Conservation (phyloP, 1,140 invertebrate species). For the Eufriesea mexicana region DNA sequence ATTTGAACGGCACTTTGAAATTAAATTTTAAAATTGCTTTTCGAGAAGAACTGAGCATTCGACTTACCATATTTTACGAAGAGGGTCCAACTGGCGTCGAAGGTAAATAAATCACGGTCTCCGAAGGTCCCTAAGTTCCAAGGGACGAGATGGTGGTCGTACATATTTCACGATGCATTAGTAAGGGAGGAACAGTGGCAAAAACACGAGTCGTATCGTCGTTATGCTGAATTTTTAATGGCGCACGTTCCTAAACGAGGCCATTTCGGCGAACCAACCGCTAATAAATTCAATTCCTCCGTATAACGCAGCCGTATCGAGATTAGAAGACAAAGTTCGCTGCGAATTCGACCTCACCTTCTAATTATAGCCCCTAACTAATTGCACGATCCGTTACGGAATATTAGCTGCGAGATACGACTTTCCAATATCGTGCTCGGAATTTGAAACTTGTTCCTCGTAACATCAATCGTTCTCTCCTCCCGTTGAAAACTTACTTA, state of each 20-base stretch:
- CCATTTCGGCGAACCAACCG: neutral
- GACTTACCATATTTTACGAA: too few species aligned
- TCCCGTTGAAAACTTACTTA: neutral
- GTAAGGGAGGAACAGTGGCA: too few species aligned
- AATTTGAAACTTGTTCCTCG: neutral
- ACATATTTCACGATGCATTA: too few species aligned
- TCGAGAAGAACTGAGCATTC: too few species aligned
- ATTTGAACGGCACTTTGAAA: too few species aligned
- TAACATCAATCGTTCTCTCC: neutral
- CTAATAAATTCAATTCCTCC: conserved; percentile 3
- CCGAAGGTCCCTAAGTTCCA: too few species aligned
- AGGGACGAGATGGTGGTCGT: too few species aligned
- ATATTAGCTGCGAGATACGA: conserved; percentile 13
- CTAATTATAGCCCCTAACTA: conserved; percentile 27
- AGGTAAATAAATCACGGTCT: too few species aligned
- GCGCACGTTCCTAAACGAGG: neutral
- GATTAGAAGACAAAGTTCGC: conserved; percentile 22
- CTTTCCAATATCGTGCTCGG: conserved; percentile 18
- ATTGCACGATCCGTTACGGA: conserved; percentile 13
- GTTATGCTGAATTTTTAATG: neutral
- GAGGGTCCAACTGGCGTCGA: too few species aligned
- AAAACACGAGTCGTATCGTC: neutral
- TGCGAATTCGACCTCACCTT: neutral
- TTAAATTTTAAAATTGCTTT: too few species aligned
- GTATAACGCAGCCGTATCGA: neutral